Base-by-base conservation (phyloP, 92 coral and sea anemone species). In the Virgularia gustaviana region DNA sequence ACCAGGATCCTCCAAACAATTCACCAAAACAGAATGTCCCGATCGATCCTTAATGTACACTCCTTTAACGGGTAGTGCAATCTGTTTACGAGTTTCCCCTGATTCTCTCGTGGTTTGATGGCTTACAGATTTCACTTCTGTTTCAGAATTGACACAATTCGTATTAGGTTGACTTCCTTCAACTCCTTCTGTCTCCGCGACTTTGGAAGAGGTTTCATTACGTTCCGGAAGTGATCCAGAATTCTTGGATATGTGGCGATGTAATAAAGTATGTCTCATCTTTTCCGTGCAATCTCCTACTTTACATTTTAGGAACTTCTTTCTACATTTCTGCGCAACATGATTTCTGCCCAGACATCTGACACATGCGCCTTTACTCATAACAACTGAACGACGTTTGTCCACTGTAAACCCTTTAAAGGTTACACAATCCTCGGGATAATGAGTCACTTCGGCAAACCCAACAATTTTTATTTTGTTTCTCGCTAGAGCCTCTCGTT, bases 1-100 rank as follows among this genome's bases (percentile, higher is more conserved):
- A 0, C 72, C 72, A 7, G 47, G 41, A 22, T 64, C 72, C 3
- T 64, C 72, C 29, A 64, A 43, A 22, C 72, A 64, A 18, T 64
- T 64, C 3, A 64, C 28, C 62, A 22, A 16, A 8, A 64, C 63
- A 20, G 6, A 1, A 25, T 37, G 45, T 3, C 62, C 64, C 4
- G 41, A 22, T 2, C 72, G 7, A 10, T 64, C 43, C 28, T 38
- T 7, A 2, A 64, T 22, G n/a, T 6, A 19, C 2, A 64, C 64
- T 30, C 38, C 20, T 33, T 64, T 64, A 0, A 64, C 49, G 2
- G 72, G 62, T 9, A 64, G 72, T 1, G 72, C 72, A 11, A 64
- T 29, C 3, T 3, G 9, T 37, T 36, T 36, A 25, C 27, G 23
- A 18, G 18, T 19, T 9, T 22, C 9, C 25, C 24, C n/a, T 43